Evolutionary conservation across 2,888 invertebrate species (phyloP), one percentile per base, ranked within the genome.

Genomic region (Drosophila greeni): DNA sequence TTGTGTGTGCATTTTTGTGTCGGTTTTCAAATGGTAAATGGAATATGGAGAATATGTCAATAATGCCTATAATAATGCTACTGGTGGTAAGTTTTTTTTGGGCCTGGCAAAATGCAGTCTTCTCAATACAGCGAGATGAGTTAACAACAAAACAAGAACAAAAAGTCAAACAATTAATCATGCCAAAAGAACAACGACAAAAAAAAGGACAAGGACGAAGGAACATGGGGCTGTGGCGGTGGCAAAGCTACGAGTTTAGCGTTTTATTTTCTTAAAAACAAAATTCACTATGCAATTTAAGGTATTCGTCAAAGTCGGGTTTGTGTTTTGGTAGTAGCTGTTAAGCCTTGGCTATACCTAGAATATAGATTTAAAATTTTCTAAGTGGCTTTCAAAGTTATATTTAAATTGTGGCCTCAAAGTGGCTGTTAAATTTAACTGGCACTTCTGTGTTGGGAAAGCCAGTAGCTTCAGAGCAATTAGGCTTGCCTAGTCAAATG

Each of bases 121-220:
- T 26, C 56, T 37, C 54, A 31, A 18, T 29, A 43, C 23, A 48
- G 45, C 49, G 26, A 55, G 56, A 42, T 52, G 34, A 58, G 57
- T 68, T 59, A 61, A 45, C 40, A 29, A 62, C 57, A 48, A 58
- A 61, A 47, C 45, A 39, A 56, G 47, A 39, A 66, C 57, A 45
- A 24, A 68, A 71, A 55, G 23, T 43, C 69, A 66, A 73, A 57
- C 39, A 57, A 61, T 60, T 26, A 57, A 61, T 39, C 53, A 66
- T 66, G 66, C 59, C 55, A 68, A 59, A 34, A 54, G 2, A 66
- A 47, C 37, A 42, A 49, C 53, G 36, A 54, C 53, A 66, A 29
- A 23, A 43, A 43, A 34, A 29, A 18, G 65, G 40, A 34, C 58
- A 8, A 6, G 37, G 48, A 31, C 12, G n/a, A 3, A 3, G 20